Conservation (phyloP, 2,797 vertebrate species). For the Clarias pachynema region DNA sequence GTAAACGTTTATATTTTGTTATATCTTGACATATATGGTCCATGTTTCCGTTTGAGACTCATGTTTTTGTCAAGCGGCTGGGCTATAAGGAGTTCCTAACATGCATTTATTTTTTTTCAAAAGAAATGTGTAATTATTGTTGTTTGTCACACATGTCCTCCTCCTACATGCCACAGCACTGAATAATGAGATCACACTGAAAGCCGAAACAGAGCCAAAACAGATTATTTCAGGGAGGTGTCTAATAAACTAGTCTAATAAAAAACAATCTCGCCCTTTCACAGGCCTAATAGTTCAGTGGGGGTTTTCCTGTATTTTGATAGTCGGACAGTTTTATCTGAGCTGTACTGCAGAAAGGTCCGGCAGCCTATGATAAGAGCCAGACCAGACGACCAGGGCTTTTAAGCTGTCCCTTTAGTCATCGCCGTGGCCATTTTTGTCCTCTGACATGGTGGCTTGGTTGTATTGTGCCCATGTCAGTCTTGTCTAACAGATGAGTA, state of each 20-base stretch:
- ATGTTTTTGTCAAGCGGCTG: neutral
- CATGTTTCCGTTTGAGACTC: neutral
- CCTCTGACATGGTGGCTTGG: constrained; percentile 41
- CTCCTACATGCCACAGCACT: constrained; percentile 30
- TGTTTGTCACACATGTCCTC: constrained; percentile 41
- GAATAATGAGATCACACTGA: constrained; percentile 54
- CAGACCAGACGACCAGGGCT: constrained; percentile 65
- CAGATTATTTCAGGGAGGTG: constrained; percentile 55
- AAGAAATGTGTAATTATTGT: constrained; percentile 36
- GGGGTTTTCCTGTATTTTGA: constrained; percentile 77
- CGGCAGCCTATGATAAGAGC: constrained; percentile 65
- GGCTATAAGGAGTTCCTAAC: neutral
- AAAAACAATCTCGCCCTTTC: constrained; percentile 65
- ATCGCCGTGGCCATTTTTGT: constrained; percentile 56
- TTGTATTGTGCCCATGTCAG: constrained; percentile 54
- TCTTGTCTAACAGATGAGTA: constrained; percentile 63
- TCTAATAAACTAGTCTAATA: constrained; percentile 60
- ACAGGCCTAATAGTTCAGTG: constrained; percentile 64
- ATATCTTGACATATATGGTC: neutral
- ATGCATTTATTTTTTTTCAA: neutral
- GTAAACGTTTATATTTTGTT: constrained; percentile 11
- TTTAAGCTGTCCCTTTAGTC: constrained; percentile 63
- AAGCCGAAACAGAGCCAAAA: constrained; percentile 38
- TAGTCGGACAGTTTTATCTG: constrained; percentile 69
- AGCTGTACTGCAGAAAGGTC: constrained; percentile 67